Evolutionary conservation across 2,888 invertebrate genomes (phyloP), one percentile per base, ranked within the genome.

Genomic region (Athripsodes cinereus): DNA sequence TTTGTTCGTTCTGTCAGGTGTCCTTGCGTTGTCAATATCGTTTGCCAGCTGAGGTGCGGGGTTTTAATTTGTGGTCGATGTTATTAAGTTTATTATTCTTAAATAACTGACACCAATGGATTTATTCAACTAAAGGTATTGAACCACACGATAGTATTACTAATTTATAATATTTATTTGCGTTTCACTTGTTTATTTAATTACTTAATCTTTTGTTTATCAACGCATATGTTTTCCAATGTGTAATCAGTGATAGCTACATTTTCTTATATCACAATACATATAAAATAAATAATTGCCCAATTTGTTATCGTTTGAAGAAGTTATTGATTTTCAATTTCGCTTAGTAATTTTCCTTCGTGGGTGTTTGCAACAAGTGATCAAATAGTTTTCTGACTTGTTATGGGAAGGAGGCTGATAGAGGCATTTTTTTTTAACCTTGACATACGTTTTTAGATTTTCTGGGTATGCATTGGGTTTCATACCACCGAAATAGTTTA

Each of bases 191-290:
- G 26, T 26, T 26, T 26, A 6, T 26, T 6, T 26, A 6, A 26
- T 26, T 10, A 26, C 3, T 10, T 26, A 6, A 10, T 26, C 26
- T 10, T 26, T 26, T 26, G 26, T 26, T 26, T 26, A 26, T 26
- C 26, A 26, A 26, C 26, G 26, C 26, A 26, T 26, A 26, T 26
- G 26, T 26, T 26, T 26, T 6, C 5, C 52, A 31, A 52, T 52
- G 35, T 52, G 52, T 19, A 5, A 34, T 52, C 20, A 18, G 35
- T 31, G 52, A 52, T 18, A 52, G 26, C 34, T 52, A 26, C 13
- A 2, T 20, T 1, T 20, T 2, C 10, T 6, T 5, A n/a, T n/a
- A n/a, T n/a, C n/a, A n/a, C n/a, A n/a, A n/a, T n/a, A n/a, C n/a
- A n/a, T n/a, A n/a, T n/a, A n/a, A n/a, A n/a, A n/a, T n/a, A n/a